Evolutionary conservation across 2,113 vertebrate species (phyloP).

Genomic region (Sarotherodon lohbergeri): DNA sequence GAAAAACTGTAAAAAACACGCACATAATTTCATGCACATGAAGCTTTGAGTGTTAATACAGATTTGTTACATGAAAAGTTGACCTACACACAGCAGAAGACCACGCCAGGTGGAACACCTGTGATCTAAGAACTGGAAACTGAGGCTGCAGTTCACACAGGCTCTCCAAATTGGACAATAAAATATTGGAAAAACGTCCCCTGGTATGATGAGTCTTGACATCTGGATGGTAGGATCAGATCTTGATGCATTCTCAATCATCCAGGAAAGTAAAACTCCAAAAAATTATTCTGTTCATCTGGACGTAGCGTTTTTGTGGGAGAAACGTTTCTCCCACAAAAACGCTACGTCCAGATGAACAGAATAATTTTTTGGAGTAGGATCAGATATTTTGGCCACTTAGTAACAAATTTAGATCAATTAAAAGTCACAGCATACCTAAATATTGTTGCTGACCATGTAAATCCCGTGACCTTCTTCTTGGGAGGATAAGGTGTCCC

Average conservation of each 20-base stretch:
- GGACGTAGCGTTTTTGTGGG: too few species aligned
- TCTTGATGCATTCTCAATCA: too few species aligned
- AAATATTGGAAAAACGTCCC: not conserved
- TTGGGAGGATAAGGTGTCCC: not conserved
- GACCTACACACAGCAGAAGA: not conserved
- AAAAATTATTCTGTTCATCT: too few species aligned
- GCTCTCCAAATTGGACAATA: not conserved
- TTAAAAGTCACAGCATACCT: not conserved
- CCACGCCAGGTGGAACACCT: not conserved
- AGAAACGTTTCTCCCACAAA: too few species aligned
- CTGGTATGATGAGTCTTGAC: not conserved
- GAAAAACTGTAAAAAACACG: rapidly evolving
- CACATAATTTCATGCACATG: not conserved
- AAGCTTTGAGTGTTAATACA: not conserved
- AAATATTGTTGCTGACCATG: not conserved
- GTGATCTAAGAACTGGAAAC: not conserved
- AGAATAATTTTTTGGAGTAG: not conserved
- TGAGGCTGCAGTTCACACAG: not conserved
- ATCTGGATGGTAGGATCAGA: not conserved
- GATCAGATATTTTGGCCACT: not conserved
- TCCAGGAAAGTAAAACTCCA: too few species aligned
- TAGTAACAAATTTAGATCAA: not conserved
- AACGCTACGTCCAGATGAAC: too few species aligned
- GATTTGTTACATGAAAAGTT: not conserved
- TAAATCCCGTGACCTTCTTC: not conserved